These are phyloP conservation scores for Drosophila lacertosa DNA, from an alignment of 1,140 invertebrate species.

Conservation along the genomic window DNA sequence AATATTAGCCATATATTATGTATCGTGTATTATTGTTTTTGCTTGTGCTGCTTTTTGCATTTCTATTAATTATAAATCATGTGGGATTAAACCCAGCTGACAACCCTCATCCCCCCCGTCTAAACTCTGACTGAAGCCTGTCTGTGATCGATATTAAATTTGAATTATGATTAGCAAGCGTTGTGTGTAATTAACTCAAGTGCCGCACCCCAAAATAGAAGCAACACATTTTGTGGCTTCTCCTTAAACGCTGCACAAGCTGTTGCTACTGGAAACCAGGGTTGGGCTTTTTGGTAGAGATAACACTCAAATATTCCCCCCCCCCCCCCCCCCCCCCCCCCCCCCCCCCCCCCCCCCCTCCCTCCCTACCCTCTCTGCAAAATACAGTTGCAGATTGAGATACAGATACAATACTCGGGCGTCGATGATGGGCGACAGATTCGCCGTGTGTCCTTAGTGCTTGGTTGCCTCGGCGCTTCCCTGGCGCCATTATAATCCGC, in stretches of 20 bases:
- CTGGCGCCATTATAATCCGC: conserved; percentile 60
- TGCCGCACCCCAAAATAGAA: conserved; percentile 5
- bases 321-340: too few species aligned
- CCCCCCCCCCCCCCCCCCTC: too few species aligned
- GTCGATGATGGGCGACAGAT: conserved; percentile 4
- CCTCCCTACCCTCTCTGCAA: too few species aligned
- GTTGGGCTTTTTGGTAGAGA: neutral
- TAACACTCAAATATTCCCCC: conserved; percentile 7
- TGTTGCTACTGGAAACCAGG: conserved; percentile 8
- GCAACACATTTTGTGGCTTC: conserved; percentile 20
- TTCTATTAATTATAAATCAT: conserved; percentile 74
- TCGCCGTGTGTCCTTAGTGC: conserved; percentile 5
- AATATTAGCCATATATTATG: conserved; percentile 35
- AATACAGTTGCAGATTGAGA: conserved; percentile 12
- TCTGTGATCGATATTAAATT: conserved; percentile 52
- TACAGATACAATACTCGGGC: conserved; percentile 41
- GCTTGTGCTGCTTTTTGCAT: conserved; percentile 21
- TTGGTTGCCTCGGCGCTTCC: conserved; percentile 13
- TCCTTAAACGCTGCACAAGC: conserved; percentile 21
- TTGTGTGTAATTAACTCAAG: conserved; percentile 45
- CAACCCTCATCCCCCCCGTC: neutral
- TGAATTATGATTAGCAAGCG: conserved; percentile 46
- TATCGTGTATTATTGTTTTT: conserved; percentile 20
- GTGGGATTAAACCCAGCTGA: conserved; percentile 31
- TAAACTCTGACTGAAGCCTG: neutral